phyloP scores from a whole-genome alignment of 2,797 vertebrate genomes.

The Graptemys geographica region DNA sequence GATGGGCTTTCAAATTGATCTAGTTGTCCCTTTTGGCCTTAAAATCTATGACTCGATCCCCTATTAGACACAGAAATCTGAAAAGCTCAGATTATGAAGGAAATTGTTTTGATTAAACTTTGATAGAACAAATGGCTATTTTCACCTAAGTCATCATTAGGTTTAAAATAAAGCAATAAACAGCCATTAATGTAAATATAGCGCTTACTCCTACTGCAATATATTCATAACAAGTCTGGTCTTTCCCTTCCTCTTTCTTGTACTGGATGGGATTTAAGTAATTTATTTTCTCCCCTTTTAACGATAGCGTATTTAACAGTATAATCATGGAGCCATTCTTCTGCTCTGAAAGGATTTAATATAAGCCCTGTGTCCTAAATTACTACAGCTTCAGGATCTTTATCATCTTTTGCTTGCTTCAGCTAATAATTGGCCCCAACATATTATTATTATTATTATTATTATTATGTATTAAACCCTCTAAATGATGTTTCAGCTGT shows the following conservation, averaged over 20 bases:
- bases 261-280: not conserved
- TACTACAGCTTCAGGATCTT: constrained; percentile 10
- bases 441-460: constrained; percentile 5
- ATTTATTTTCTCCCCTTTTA: constrained; percentile 4
- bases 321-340: not conserved
- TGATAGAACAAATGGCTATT: constrained; percentile 15
- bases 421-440: constrained; percentile 40
- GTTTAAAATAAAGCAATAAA: not conserved
- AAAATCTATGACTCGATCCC: not conserved
- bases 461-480: constrained; percentile 46
- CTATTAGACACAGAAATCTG: not conserved
- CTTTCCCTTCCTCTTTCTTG: not conserved
- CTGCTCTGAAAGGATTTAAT: not conserved
- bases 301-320: not conserved
- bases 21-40: not conserved
- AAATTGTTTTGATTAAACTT: not conserved
- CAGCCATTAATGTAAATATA: not conserved
- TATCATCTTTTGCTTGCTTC: constrained; percentile 21
- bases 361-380: not conserved
- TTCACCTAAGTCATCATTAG: not conserved
- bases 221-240: not conserved
- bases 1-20: not conserved
- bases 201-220: not conserved
- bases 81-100: not conserved
- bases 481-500: not conserved